Conservation (phyloP, 2,113 vertebrate species). For the Myanophis thanlyinensis region DNA sequence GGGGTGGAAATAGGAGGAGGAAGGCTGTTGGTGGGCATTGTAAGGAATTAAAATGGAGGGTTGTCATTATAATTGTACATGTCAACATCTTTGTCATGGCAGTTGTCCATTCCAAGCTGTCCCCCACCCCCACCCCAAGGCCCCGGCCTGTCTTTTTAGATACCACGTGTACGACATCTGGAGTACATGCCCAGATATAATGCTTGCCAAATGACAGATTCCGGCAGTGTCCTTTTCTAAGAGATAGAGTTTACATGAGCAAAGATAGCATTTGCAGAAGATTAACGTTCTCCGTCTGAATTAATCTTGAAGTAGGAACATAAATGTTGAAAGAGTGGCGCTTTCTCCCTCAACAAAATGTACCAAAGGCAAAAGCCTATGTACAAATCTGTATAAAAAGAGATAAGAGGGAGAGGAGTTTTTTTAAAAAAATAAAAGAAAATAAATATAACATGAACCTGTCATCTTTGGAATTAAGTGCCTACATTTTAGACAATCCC, state of each 20-base stretch:
- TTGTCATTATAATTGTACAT: background rate
- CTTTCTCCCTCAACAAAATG: background rate
- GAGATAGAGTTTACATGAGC: background rate
- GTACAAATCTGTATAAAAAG: slow-evolving; percentile 53
- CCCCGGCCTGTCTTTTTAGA: background rate
- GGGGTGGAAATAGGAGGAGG: background rate
- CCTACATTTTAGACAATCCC: slow-evolving; percentile 42
- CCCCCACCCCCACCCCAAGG: too few species aligned
- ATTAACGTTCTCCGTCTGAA: slow-evolving; percentile 5
- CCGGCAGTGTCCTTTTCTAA: background rate
- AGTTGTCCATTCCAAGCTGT: background rate
- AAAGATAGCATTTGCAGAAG: slow-evolving; percentile 9
- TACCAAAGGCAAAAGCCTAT: slow-evolving; percentile 27
- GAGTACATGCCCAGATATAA: background rate
- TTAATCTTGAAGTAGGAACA: slow-evolving; percentile 20
- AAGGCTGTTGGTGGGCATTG: background rate
- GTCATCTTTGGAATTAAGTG: slow-evolving; percentile 37
- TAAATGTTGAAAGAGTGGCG: slow-evolving; percentile 19
- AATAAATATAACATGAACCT: slow-evolving; percentile 68
- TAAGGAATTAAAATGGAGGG: background rate
- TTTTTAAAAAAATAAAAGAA: too few species aligned
- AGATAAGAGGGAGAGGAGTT: background rate
- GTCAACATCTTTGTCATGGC: background rate
- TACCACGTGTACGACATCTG: background rate
- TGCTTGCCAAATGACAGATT: background rate